Evolutionary conservation across 2,113 vertebrate genomes (phyloP), one percentile per base, ranked within the genome.

Genomic region (Anhinga rufa): DNA sequence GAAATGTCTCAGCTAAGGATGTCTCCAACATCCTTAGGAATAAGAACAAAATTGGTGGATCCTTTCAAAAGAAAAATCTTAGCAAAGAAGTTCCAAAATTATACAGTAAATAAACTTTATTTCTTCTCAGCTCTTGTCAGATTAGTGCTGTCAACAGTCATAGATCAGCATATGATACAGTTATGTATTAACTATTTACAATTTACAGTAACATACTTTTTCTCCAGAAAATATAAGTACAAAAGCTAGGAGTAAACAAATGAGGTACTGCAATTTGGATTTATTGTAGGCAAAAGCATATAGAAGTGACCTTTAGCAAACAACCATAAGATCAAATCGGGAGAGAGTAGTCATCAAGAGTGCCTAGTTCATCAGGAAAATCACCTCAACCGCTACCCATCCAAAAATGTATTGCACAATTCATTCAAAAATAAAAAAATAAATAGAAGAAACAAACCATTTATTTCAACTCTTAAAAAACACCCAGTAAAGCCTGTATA

Each of bases 31-130:
- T n/a, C n/a, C n/a, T n/a, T n/a, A 68, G 22, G 9, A 92, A 7
- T 64, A 81, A 54, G 40, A 93, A 82, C 20, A 70, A 58, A 85
- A 44, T 7, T 10, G 13, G 31, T 54, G 20, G 24, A 48, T 71
- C 25, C 62, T 68, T 76, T 72, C 32, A 93, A 81, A 94, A 31
- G 81, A 62, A 90, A 86, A 96, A 94, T 17, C 48, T 92, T 75
- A 96, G 34, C 54, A 95, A 92, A 36, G 38, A 71, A 69, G 62
- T 77, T 96, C 40, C 75, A 86, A 84, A 88, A 80, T 82, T 97
- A 66, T 98, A 99, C 74, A 98, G 98, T 99, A 99, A 99, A 99
- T 99, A 99, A 98, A 98, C 86, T 98, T 99, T 99, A 99, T 99
- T 99, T 98, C 91, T 62, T 95, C 97, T 98, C 95, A 86, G 97